These are phyloP conservation scores for Andrena bucephala DNA, from an alignment of 2,888 invertebrate species.

Conservation along the genomic window DNA sequence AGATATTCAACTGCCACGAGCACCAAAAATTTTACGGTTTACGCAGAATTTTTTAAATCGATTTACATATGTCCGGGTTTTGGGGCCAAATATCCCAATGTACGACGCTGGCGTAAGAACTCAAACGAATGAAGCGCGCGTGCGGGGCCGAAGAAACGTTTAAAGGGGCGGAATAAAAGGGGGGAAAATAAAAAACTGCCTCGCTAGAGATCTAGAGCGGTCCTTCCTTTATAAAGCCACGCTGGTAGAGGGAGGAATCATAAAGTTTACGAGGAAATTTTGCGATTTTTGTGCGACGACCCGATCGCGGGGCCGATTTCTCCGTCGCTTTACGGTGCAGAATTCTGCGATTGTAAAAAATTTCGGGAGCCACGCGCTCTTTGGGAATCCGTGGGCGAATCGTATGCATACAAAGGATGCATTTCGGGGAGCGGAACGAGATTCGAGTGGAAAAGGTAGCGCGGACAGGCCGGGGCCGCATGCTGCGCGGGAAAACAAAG, in stretches of 20 bases:
- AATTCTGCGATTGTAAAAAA: conserved; percentile 45
- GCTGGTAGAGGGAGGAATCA: neutral
- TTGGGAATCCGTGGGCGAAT: conserved; percentile 20
- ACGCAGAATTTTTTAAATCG: too few species aligned
- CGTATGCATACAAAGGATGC: conserved; percentile 17
- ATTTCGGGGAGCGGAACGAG: conserved; percentile 13
- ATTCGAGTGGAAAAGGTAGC: neutral
- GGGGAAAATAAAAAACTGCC: neutral
- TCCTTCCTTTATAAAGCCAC: neutral
- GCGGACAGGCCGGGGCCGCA: neutral
- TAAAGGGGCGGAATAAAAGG: neutral
- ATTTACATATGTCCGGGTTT: too few species aligned
- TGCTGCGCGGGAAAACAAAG: conserved; percentile 2
- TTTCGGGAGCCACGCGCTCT: conserved; percentile 13
- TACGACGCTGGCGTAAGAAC: neutral
- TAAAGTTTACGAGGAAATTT: conserved; percentile 50
- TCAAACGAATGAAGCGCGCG: neutral
- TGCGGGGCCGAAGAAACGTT: neutral
- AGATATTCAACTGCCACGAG: too few species aligned
- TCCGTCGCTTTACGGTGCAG: neutral
- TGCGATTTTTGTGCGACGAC: conserved; percentile 43
- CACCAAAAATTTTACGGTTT: too few species aligned
- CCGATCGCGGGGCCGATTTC: conserved; percentile 34
- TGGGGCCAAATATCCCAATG: too few species aligned
- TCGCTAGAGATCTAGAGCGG: neutral